Evolutionary conservation across 2,888 invertebrate genomes (phyloP).

Genomic region (Caenorhabditis sulstoni): DNA sequence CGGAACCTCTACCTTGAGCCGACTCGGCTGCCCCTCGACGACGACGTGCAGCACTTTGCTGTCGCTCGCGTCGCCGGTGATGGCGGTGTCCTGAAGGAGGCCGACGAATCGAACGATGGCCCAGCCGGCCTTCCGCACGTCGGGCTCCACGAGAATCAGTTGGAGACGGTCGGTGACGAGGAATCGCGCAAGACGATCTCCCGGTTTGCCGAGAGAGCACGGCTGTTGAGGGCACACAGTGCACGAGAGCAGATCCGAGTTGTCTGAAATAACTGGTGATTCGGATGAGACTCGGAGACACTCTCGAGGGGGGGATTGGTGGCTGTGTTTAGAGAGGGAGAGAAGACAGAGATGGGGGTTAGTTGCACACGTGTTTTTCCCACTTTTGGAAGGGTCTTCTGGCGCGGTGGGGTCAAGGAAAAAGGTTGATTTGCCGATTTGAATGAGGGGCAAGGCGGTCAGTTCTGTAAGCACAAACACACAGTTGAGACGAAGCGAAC

Average conservation of each 20-base stretch:
- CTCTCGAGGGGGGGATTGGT: background rate
- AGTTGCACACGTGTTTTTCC: no score
- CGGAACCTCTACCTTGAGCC: slow-evolving; percentile 32
- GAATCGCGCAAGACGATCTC: slow-evolving; percentile 85
- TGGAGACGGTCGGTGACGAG: slow-evolving; percentile 95
- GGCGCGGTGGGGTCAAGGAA: no score
- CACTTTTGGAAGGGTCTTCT: no score
- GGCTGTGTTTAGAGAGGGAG: background rate
- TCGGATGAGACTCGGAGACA: background rate
- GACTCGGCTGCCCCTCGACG: slow-evolving; percentile 71
- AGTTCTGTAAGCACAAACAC: background rate
- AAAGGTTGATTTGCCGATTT: no score
- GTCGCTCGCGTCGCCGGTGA: slow-evolving; percentile 95
- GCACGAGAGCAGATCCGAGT: slow-evolving; percentile 96
- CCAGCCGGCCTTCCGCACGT: slow-evolving; percentile 94
- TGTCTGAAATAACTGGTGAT: slow-evolving; percentile 88
- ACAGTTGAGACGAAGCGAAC: no score
- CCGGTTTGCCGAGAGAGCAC: slow-evolving; percentile 87
- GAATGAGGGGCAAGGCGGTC: no score
- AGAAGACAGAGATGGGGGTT: no score
- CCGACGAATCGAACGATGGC: slow-evolving; percentile 97
- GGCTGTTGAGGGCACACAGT: slow-evolving; percentile 84
- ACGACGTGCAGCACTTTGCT: slow-evolving; percentile 92
- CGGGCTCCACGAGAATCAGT: slow-evolving; percentile 96
- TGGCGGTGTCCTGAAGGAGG: slow-evolving; percentile 93